Evolutionary conservation across 2,113 vertebrate species (phyloP).

Genomic region (Struthio camelus): DNA sequence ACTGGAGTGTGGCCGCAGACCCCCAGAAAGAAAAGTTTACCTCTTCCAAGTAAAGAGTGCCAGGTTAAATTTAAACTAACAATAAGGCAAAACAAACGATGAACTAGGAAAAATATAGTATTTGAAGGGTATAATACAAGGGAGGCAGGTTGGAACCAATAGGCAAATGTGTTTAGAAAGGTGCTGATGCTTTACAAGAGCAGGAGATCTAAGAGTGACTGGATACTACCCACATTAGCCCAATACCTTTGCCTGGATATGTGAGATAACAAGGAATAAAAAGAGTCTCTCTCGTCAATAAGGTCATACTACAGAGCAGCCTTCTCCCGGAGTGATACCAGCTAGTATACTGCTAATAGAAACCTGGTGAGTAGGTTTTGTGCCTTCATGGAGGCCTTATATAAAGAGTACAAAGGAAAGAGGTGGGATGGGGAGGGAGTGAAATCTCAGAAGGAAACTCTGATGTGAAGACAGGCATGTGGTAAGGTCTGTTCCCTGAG

Average conservation of each 20-base stretch:
- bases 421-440: background rate
- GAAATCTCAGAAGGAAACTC: background rate
- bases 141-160: background rate
- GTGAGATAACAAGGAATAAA: background rate
- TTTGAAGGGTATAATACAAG: background rate
- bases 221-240: accelerated
- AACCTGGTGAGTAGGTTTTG: background rate
- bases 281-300: background rate
- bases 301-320: background rate
- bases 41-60: background rate
- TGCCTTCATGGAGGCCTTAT: background rate
- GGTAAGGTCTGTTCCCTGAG: background rate
- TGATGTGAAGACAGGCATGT: background rate
- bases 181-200: background rate
- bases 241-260: background rate
- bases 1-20: background rate
- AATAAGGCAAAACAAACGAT: background rate
- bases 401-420: background rate
- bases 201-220: background rate
- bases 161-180: background rate
- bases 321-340: background rate
- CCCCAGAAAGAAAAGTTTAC: background rate
- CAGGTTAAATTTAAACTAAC: background rate
- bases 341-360: background rate
- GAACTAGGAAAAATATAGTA: background rate